phyloP scores from a whole-genome alignment of 2,888 invertebrate species.

The Stramonita haemastoma region DNA sequence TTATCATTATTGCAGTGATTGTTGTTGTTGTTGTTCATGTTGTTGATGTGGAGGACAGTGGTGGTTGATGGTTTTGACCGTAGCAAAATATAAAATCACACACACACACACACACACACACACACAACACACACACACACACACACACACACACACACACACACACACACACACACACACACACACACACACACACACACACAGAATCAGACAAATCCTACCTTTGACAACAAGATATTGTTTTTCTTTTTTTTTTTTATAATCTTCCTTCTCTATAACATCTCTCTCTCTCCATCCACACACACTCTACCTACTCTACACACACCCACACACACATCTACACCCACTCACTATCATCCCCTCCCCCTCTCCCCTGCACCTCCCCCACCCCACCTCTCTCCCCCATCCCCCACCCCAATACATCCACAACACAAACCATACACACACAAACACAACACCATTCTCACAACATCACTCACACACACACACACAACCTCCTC shows the following conservation, averaged over 20 bases:
- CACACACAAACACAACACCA: background rate
- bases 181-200: background rate
- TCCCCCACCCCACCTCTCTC: too few relatives aligned
- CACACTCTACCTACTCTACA: background rate
- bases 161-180: slow-evolving; percentile 1
- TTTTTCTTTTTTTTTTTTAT: too few relatives aligned
- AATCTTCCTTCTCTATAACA: too few relatives aligned
- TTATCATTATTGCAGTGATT: background rate
- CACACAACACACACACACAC: slow-evolving; percentile 8
- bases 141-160: slow-evolving; percentile 7
- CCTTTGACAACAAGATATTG: too few relatives aligned
- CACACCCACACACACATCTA: too few relatives aligned
- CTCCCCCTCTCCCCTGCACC: too few relatives aligned
- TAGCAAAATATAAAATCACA: too few relatives aligned
- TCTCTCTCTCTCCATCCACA: background rate
- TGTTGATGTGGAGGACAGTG: background rate
- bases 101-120: background rate
- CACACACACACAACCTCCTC: background rate
- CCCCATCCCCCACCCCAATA: too few relatives aligned
- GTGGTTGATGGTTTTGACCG: too few relatives aligned
- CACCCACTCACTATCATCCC: background rate
- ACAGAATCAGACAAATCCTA: too few relatives aligned
- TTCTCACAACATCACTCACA: too few relatives aligned
- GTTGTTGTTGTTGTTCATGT: background rate
- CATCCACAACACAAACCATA: background rate